Base-by-base conservation (phyloP, 2,113 vertebrate species). In the Cololabis saira region DNA sequence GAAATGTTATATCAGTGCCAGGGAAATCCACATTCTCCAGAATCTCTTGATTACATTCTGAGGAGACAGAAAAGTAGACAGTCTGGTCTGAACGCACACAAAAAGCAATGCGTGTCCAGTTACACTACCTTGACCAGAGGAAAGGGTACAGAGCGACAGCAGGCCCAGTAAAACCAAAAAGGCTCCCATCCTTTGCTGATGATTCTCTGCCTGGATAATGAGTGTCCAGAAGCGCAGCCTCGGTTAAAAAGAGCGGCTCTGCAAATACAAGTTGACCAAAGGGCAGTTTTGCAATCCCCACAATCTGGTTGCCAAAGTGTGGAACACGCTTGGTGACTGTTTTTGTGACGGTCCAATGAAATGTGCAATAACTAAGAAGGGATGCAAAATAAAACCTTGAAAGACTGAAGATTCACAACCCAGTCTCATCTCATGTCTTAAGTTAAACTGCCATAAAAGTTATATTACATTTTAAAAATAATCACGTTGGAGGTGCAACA, bases 21-120 rank as follows among this genome's bases (percentile, higher is more conserved):
- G 70, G 68, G 16, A 92, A 91, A 56, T 91, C 84, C 1, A 84
- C 2, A 15, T 90, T 66, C 41, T 63, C 60, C 21, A 41, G 4
- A 19, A 86, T 47, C 15, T 61, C 40, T 3, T 0, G 10, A 0
- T 3, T 19, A 33, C 91, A 90, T 3, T 45, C 88, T 90, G 61
- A 7, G 67, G 21, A 76, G 30, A 76, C 16, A 3, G 5, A 19
- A 44, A 53, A 15, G 1, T 3, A 49, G 24, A 40, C 19, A 27
- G 10, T 18, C 24, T 14, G 1, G 6, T 13, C 1, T 44, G 42
- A 16, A 14, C 3, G 19, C 16, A 0, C 16, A 0, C 16, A 42
- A 24, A 37, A 17, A 11, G 16, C n/a, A 30, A 53, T 2, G 43
- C 14, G 0, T 44, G 24, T 27, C 16, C 30, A 4, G 50, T 17